Base-by-base conservation (phyloP, 2,797 vertebrate species). In the Prionace glauca region DNA sequence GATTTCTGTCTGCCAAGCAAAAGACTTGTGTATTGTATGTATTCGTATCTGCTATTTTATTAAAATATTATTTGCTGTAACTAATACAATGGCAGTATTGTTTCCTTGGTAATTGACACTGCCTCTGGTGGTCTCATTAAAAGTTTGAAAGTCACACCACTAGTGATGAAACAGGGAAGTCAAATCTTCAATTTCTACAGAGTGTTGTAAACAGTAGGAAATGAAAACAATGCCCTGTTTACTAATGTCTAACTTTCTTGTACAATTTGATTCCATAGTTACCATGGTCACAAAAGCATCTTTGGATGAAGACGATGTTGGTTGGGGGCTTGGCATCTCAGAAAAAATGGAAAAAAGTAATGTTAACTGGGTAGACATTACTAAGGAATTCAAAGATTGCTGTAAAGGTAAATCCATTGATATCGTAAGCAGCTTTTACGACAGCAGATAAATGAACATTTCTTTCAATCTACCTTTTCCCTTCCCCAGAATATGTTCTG, bases 251-350 rank as follows among this genome's bases (percentile, higher is more conserved):
- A 90, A 65, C 20, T 62, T 90, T 41, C 22, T 69, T 95, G 18
- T 56, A 60, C 29, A 77, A 77, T 95, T 95, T 95, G 71, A 74
- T 95, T 60, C 72, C 1, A 10, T 92, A 97, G 97, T 97, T 96
- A 97, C 96, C 96, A 99, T 99, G 99, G 99, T 99, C 97, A 99
- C 99, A 98, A 99, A 99, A 97, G 98, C 99, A 95, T 97, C 98
- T 0, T 97, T 98, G 95, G 99, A 99, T 87, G 99, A 99, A 96
- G 99, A 99, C 96, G 99, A 99, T 97, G 97, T 98, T 50, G 99
- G 98, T 90, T 99, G 99, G 99, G 98, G 98, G 94, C 98, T 99
- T 0, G 97, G 98, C 96, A 97, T 99, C 96, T 98, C 99, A 90
- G 99, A 99, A 96, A 99, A 99, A 96, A 99, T 99, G 98, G 98